Conservation (phyloP, 2,888 invertebrate species). For the Drosophila gaucha region DNA sequence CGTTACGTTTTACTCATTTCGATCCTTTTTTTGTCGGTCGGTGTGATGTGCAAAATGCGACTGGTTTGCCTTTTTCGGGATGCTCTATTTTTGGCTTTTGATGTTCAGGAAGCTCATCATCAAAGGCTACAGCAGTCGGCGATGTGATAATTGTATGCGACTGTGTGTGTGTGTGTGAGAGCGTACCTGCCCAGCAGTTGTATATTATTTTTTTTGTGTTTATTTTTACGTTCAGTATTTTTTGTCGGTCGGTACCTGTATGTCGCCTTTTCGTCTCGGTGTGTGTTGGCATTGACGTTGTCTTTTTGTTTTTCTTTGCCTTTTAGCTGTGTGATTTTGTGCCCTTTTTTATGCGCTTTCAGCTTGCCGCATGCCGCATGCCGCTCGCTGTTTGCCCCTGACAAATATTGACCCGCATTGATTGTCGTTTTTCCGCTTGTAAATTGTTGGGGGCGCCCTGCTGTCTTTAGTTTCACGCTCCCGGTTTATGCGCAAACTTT, state of each 20-base stretch:
- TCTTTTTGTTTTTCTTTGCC: slow-evolving; percentile 49
- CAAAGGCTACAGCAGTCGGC: slow-evolving; percentile 58
- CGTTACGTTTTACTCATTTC: slow-evolving; percentile 76
- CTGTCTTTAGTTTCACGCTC: slow-evolving; percentile 50
- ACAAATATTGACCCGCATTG: slow-evolving; percentile 84
- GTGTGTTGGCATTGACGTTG: slow-evolving; percentile 45
- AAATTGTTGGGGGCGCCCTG: slow-evolving; percentile 61
- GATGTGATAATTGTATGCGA: slow-evolving; percentile 70
- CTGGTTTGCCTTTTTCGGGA: slow-evolving; percentile 40
- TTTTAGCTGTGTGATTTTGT: slow-evolving; percentile 66
- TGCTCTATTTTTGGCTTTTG: slow-evolving; percentile 78
- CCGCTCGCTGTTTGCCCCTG: slow-evolving; percentile 65
- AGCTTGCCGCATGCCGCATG: slow-evolving; percentile 20
- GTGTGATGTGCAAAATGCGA: slow-evolving; percentile 47
- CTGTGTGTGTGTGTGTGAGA: slow-evolving; percentile 22
- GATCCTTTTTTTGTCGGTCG: slow-evolving; percentile 60
- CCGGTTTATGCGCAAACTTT: slow-evolving; percentile 59
- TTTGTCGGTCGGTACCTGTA: slow-evolving; percentile 36
- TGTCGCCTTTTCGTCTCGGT: slow-evolving; percentile 30
- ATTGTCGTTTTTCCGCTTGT: slow-evolving; percentile 83
- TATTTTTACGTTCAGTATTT: slow-evolving; percentile 13
- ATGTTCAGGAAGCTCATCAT: slow-evolving; percentile 80
- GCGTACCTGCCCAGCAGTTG: slow-evolving; percentile 7
- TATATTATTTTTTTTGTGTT: slow-evolving; percentile 7
- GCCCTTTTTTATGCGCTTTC: slow-evolving; percentile 55